Conservation (phyloP, 2,888 invertebrate species). For the Acrocyrtus sp. region DNA sequence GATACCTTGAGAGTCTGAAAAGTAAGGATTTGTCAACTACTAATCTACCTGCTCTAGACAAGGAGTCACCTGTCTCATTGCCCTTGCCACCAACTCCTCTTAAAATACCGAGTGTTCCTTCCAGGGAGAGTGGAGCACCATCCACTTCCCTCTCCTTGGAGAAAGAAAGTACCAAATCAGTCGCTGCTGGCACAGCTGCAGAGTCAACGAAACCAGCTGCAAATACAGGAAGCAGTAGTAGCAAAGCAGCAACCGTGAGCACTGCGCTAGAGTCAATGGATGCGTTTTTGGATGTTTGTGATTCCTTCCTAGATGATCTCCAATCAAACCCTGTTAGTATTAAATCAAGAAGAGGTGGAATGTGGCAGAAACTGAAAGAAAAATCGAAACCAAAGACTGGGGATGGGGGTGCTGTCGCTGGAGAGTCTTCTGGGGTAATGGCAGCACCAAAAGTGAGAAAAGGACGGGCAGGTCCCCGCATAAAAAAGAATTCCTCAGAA, state of each 20-base stretch:
- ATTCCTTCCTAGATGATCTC: conserved; percentile 62
- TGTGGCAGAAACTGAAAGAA: conserved; percentile 61
- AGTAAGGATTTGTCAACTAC: conserved; percentile 32
- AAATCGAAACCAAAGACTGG: conserved; percentile 46
- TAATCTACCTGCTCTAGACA: no score
- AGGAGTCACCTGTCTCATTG: no score
- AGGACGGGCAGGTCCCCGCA: conserved; percentile 41
- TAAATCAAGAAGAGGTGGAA: conserved; percentile 60
- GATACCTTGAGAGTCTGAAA: conserved; percentile 45
- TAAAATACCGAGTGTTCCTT: conserved; percentile 23
- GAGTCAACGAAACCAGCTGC: not conserved
- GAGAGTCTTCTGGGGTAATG: no score
- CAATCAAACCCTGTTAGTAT: conserved; percentile 61
- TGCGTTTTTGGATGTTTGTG: conserved; percentile 61
- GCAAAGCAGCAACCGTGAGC: conserved; percentile 20
- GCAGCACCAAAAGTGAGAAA: conserved; percentile 23
- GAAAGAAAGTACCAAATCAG: conserved; percentile 8
- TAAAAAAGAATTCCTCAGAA: conserved; percentile 65
- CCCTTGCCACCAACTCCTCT: conserved; percentile 20
- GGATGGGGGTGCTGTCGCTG: conserved; percentile 4
- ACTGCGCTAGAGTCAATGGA: conserved; percentile 53
- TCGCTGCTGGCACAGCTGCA: not conserved
- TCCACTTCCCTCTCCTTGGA: conserved; percentile 3
- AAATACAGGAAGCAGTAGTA: not conserved
- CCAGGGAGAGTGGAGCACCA: conserved; percentile 10